Percentiles rank a stretch among this genome's conserved stretches.
Conservation (phyloP, 2,113 vertebrate species). For the Calidris pugnax region DNA sequence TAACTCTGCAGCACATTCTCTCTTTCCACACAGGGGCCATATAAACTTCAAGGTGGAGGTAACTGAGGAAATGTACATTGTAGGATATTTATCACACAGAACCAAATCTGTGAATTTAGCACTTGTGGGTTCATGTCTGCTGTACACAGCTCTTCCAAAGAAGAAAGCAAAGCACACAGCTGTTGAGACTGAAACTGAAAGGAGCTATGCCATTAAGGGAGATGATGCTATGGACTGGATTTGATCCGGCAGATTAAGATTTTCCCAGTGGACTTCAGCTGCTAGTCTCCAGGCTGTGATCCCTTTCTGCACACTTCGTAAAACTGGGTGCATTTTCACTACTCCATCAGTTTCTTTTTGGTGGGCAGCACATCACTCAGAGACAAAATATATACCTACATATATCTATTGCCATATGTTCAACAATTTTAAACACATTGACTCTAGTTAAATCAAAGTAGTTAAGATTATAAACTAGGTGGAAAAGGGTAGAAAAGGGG, state of each 20-base stretch:
- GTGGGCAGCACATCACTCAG: neutral
- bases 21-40: neutral
- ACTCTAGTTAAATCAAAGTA: neutral
- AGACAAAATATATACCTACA: neutral
- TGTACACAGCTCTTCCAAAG: neutral
- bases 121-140: neutral
- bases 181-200: neutral
- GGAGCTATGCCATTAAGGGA: neutral
- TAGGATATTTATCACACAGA: rapidly evolving
- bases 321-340: neutral
- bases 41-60: neutral
- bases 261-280: neutral
- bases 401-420: neutral
- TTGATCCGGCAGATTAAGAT: neutral
- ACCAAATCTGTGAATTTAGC: neutral
- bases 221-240: neutral
- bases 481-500: neutral
- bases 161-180: neutral
- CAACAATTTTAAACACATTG: neutral
- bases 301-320: neutral
- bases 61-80: rapidly evolving
- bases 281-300: neutral
- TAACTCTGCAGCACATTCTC: neutral
- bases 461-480: neutral
- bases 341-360: rapidly evolving